Percentiles rank a stretch among this genome's conserved stretches.
Conservation (phyloP, 2,113 vertebrate species). For the Dascyllus trimaculatus region DNA sequence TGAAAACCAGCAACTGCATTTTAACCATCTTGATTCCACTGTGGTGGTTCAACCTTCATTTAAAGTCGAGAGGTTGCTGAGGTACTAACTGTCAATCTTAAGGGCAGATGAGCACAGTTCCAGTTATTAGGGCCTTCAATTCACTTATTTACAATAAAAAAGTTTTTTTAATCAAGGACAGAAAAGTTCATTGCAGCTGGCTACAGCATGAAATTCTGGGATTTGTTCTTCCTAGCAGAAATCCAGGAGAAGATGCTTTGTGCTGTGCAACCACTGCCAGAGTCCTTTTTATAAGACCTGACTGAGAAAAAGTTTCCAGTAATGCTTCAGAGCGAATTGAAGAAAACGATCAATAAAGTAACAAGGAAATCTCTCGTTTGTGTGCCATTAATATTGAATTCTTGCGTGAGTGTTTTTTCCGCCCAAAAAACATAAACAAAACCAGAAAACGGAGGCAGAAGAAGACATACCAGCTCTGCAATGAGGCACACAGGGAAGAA, state of each 20-base stretch:
- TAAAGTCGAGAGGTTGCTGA: conserved; percentile 2
- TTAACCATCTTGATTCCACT: conserved; percentile 26
- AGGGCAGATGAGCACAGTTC: conserved; percentile 12
- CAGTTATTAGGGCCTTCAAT: not conserved
- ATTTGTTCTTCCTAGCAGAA: not conserved
- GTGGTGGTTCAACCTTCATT: conserved; percentile 2
- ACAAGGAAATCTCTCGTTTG: conserved; percentile 30
- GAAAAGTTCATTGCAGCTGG: conserved; percentile 3
- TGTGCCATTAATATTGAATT: conserved; percentile 41
- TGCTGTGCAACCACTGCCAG: conserved; percentile 18
- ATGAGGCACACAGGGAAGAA: conserved; percentile 1
- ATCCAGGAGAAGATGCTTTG: not conserved
- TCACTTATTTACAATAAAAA: not conserved
- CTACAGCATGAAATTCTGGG: not conserved
- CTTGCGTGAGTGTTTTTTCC: conserved; percentile 7
- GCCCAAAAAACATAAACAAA: conserved; percentile 22
- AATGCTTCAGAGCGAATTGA: conserved; percentile 46
- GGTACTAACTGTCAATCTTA: not conserved
- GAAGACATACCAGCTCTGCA: conserved; percentile 14
- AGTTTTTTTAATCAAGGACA: not conserved
- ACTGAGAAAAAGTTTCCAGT: conserved; percentile 34
- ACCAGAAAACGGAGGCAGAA: conserved; percentile 13
- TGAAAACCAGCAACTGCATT: conserved; percentile 32
- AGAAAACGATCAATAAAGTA: conserved; percentile 60
- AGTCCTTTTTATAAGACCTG: conserved; percentile 24